These are phyloP conservation scores for Frieseomelitta varia DNA, from an alignment of 1,140 invertebrate genomes.

Conservation along the genomic window DNA sequence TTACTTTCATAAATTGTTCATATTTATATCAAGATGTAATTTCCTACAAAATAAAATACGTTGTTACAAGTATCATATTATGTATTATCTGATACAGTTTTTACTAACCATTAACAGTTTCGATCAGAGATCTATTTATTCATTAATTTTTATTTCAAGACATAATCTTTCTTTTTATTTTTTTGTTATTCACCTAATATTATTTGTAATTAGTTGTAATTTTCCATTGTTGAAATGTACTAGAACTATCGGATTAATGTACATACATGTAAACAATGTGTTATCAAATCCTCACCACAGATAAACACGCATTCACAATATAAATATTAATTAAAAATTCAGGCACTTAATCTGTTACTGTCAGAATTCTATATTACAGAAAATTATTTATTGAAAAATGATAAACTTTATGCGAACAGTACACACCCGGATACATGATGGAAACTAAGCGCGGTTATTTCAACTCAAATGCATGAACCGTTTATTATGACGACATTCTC, in stretches of 20 bases:
- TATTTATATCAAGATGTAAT: background rate
- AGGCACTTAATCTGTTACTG: background rate
- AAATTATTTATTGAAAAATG: constrained; percentile 33
- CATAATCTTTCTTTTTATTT: background rate
- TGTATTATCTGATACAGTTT: background rate
- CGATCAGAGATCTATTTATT: background rate
- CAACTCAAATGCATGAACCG: background rate
- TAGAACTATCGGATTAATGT: background rate
- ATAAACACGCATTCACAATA: background rate
- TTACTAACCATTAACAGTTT: constrained; percentile 4
- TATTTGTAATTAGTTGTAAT: background rate
- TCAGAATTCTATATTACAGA: background rate
- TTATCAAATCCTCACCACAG: background rate
- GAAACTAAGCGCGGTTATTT: constrained; percentile 14
- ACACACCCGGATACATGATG: background rate
- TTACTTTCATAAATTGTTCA: background rate
- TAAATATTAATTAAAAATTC: constrained; percentile 1
- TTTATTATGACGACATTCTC: constrained; percentile 8
- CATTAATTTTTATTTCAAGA: background rate
- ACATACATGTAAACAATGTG: background rate
- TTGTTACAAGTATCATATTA: background rate
- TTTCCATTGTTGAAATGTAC: background rate
- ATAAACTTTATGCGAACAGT: background rate
- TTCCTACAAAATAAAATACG: background rate
- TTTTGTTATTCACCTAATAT: background rate